phyloP scores from a whole-genome alignment of 2,113 vertebrate species.

The Procavia capensis region DNA sequence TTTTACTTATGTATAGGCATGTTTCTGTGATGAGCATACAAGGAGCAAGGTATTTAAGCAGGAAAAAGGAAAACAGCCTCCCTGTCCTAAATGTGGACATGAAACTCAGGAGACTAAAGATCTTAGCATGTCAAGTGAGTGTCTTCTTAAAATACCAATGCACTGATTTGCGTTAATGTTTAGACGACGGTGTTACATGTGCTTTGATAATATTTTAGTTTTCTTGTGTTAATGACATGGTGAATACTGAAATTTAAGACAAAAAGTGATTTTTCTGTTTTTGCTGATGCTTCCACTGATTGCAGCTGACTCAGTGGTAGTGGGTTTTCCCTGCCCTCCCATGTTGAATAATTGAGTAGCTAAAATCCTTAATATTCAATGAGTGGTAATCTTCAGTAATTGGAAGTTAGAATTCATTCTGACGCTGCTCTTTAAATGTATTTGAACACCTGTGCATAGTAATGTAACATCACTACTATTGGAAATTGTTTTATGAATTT shows the following conservation, averaged over 20 bases:
- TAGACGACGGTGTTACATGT: conserved; percentile 1
- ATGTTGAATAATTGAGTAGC: conserved; percentile 38
- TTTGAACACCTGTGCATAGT: not conserved
- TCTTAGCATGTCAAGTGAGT: conserved; percentile 99
- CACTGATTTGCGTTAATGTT: not conserved
- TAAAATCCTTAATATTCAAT: not conserved
- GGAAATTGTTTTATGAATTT: not conserved
- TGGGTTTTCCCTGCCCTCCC: too few species aligned
- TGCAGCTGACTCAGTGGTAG: too few species aligned
- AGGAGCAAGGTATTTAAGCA: conserved; percentile 99
- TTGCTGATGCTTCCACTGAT: not conserved
- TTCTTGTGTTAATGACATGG: not conserved
- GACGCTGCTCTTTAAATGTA: not conserved
- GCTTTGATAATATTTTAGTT: conserved; percentile 53
- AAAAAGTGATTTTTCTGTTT: conserved; percentile 35
- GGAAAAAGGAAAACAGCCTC: conserved; percentile 96
- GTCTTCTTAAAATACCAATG: not conserved
- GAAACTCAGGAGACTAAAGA: conserved; percentile 99
- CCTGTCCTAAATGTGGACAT: conserved; percentile 98
- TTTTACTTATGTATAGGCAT: conserved; percentile 88
- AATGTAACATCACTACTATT: not conserved
- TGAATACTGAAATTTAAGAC: conserved; percentile 55
- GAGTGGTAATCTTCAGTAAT: not conserved
- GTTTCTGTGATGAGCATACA: conserved; percentile 97
- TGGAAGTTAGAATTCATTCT: not conserved